phyloP scores from a whole-genome alignment of 2,888 invertebrate species.

The Parnassius orleans region DNA sequence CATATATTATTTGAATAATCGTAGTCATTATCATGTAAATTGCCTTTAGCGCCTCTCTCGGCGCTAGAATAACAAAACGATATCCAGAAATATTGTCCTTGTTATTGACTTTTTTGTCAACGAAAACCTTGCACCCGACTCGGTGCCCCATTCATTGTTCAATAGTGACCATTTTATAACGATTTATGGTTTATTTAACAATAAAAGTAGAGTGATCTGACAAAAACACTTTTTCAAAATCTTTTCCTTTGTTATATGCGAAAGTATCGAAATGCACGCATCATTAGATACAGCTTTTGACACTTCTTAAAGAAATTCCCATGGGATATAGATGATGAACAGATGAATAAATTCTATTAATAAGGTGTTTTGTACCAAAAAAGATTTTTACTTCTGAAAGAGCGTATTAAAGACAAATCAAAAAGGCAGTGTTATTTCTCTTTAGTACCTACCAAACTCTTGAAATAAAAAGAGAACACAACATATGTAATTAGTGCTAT shows the following conservation, averaged over 20 bases:
- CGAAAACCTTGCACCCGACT: slow-evolving; percentile 48
- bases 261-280: slow-evolving; percentile 52
- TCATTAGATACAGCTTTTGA: slow-evolving; percentile 68
- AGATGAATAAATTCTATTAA: neutral
- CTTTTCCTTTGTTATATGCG: slow-evolving; percentile 53
- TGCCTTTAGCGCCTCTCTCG: slow-evolving; percentile 64
- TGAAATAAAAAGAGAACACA: too few relatives aligned
- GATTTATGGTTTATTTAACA: slow-evolving; percentile 80
- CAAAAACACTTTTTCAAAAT: slow-evolving; percentile 39
- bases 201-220: slow-evolving; percentile 56
- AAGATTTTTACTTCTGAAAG: too few relatives aligned
- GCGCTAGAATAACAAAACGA: slow-evolving; percentile 51
- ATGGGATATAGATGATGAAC: slow-evolving; percentile 39
- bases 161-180: slow-evolving; percentile 70
- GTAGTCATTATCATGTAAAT: slow-evolving; percentile 66
- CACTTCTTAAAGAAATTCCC: slow-evolving; percentile 56
- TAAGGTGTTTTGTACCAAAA: too few relatives aligned
- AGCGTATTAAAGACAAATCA: too few relatives aligned
- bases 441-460: too few relatives aligned
- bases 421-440: too few relatives aligned
- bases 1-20: slow-evolving; percentile 56
- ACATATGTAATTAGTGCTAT: too few relatives aligned
- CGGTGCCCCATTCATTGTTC: slow-evolving; percentile 57
- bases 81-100: slow-evolving; percentile 58
- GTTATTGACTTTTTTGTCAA: slow-evolving; percentile 46